Evolutionary conservation across 2,888 invertebrate genomes (phyloP), one percentile per base, ranked within the genome.

Genomic region (Scaptomyza tumidula): DNA sequence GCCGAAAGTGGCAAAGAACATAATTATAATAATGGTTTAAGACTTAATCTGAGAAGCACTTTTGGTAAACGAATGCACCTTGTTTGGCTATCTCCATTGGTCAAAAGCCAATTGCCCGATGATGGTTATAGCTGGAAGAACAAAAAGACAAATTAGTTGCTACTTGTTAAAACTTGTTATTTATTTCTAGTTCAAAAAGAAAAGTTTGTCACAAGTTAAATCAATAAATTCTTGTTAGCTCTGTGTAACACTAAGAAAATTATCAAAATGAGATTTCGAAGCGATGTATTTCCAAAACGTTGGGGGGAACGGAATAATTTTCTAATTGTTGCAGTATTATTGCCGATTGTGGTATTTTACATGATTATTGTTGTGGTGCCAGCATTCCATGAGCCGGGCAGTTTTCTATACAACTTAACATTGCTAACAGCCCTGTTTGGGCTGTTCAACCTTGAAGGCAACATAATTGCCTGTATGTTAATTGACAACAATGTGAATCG

Each of bases 61-160:
- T 94, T 98, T 89, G 98, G 98, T 6, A 91, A 93, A 16, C 94
- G 93, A 57, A 98, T 98, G 97, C 94, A 95, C 84, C 89, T 96
- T 37, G 94, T 95, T 29, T 97, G 96, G 96, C 84, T 98, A 45
- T 95, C 94, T 60, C 98, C 98, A 5, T 95, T 96, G 89, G 91
- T 97, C 35, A 80, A 92, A 19, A 98, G 98, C 70, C 93, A 94
- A 54, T 93, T 98, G 56, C 95, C 95, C 19, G 94, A 95, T 50
- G 94, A 98, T 93, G 98, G 98, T 5, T 92, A 95, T 14, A 80
- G 92, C 64, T 95, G 95, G 94, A 90, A 89, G 33, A 56, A 29
- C 11, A 67, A 59, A 5, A 75, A 75, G 45, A 31, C 29, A 1
- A 54, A 13, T 10, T 74, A 71, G 44, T 13, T 39, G 2, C 35